Percentiles rank a stretch among this genome's conserved stretches.
Conservation (phyloP, 37 sponge, comb jelly and placozoan species). For the Cliona cf. orientalis region DNA sequence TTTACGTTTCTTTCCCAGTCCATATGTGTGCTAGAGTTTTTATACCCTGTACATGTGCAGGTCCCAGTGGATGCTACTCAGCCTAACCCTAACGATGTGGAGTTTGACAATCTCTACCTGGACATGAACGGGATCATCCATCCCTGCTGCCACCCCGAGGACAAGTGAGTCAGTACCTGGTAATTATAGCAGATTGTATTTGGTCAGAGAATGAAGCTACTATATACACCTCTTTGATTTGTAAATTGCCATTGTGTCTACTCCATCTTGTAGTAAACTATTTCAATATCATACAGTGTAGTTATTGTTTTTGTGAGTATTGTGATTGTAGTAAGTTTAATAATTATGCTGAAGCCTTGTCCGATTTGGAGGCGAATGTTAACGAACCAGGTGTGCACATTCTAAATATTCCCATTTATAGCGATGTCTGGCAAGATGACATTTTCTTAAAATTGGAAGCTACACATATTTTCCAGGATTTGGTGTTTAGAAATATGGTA, state of each 20-base stretch:
- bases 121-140: conserved; percentile 99
- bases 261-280: too few relatives aligned
- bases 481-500: neutral
- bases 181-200: neutral
- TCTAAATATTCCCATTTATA: too few relatives aligned
- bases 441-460: too few relatives aligned
- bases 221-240: neutral
- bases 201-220: neutral
- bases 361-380: too few relatives aligned
- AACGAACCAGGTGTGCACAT: too few relatives aligned
- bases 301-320: neutral
- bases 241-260: too few relatives aligned
- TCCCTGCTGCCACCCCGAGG: conserved; percentile 99
- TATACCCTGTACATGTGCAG: too few relatives aligned
- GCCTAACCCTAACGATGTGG: conserved; percentile 96
- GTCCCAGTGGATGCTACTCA: conserved; percentile 90
- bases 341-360: too few relatives aligned
- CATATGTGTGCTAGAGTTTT: too few relatives aligned
- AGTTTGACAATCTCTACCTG: conserved; percentile 99
- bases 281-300: neutral
- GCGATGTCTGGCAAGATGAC: too few relatives aligned
- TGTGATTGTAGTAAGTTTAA: neutral
- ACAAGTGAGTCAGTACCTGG: conserved; percentile 69
- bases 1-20: too few relatives aligned
- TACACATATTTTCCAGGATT: too few relatives aligned